Percentiles rank a stretch among this genome's conserved stretches.
Evolutionary conservation across 1,140 invertebrate genomes (phyloP).

Genomic region (Chrysomallon squamiferum): DNA sequence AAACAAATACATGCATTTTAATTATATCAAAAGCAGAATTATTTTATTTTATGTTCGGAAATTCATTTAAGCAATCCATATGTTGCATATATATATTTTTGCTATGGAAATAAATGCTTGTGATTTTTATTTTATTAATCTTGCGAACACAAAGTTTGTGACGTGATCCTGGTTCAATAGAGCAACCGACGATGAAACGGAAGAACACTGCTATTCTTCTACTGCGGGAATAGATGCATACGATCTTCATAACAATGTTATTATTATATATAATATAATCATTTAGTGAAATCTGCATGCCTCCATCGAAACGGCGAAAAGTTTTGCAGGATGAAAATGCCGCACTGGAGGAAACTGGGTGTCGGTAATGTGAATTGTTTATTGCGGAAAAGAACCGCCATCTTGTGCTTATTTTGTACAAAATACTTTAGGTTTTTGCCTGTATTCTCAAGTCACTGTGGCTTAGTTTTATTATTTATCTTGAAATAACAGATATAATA

Average conservation of each 20-base stretch:
- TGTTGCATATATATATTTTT: too few relatives aligned
- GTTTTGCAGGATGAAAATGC: slow-evolving; percentile 16
- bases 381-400: neutral
- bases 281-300: slow-evolving; percentile 10
- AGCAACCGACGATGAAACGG: neutral
- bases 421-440: neutral
- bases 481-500: neutral
- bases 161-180: neutral
- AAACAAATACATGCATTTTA: too few relatives aligned
- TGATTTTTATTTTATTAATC: neutral
- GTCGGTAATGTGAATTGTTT: slow-evolving; percentile 13
- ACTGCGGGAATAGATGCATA: neutral
- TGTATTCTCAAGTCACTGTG: neutral
- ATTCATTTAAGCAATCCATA: too few relatives aligned
- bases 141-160: neutral
- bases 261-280: too few relatives aligned
- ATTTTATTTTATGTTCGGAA: too few relatives aligned
- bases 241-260: neutral
- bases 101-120: neutral
- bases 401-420: neutral
- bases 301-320: slow-evolving; percentile 20
- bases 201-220: neutral
- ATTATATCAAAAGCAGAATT: too few relatives aligned
- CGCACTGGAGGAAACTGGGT: slow-evolving; percentile 13
- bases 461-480: neutral